Conservation (phyloP, 2,888 invertebrate genomes). For the Thymelicus sylvestris region DNA sequence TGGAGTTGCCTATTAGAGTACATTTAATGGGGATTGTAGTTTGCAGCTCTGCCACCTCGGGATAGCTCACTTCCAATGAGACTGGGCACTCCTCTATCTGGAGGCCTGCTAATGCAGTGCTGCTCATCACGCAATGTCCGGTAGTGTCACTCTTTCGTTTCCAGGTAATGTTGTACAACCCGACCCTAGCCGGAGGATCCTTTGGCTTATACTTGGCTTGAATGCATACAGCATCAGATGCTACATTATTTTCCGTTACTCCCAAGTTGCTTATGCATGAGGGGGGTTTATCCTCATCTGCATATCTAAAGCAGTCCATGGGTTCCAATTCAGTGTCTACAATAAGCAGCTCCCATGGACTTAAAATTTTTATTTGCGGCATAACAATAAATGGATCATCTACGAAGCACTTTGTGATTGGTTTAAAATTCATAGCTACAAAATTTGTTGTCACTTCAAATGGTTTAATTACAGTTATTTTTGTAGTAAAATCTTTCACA, state of each 20-base stretch:
- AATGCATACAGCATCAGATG: conserved; percentile 75
- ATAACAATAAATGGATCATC: conserved; percentile 88
- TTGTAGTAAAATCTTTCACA: conserved; percentile 85
- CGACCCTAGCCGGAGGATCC: conserved; percentile 71
- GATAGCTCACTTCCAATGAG: conserved; percentile 85
- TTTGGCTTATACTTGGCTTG: conserved; percentile 73
- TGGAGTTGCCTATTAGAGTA: conserved; percentile 89
- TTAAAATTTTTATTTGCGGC: conserved; percentile 87
- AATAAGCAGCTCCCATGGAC: conserved; percentile 89
- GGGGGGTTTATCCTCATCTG: conserved; percentile 61
- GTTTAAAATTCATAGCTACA: conserved; percentile 87
- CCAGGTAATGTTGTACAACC: conserved; percentile 79
- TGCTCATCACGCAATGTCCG: conserved; percentile 77
- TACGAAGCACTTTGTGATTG: conserved; percentile 87
- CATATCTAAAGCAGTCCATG: conserved; percentile 74
- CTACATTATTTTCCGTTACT: conserved; percentile 71
- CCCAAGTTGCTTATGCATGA: conserved; percentile 71
- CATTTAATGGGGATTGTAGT: conserved; percentile 89
- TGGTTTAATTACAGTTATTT: conserved; percentile 87
- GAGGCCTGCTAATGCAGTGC: conserved; percentile 82
- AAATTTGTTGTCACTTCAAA: conserved; percentile 88
- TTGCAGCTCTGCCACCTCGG: conserved; percentile 90
- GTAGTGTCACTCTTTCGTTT: conserved; percentile 59
- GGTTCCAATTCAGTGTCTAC: conserved; percentile 87
- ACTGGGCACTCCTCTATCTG: conserved; percentile 86